phyloP scores from a whole-genome alignment of 1,140 invertebrate genomes.

The Hyles vespertilio region DNA sequence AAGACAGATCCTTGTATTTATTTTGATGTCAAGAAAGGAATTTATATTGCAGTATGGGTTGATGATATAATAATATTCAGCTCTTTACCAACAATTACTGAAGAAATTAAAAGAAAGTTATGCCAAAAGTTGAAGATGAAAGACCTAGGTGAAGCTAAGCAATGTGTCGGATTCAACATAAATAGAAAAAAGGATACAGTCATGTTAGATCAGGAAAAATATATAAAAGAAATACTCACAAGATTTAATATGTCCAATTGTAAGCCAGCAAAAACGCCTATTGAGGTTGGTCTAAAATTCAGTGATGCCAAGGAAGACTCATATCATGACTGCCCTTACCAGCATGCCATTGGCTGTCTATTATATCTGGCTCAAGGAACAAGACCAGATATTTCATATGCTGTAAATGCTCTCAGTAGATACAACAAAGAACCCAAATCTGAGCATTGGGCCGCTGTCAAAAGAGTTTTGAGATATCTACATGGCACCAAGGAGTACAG shows the following conservation, averaged over 20 bases:
- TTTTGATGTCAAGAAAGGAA: constrained; percentile 3
- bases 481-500: constrained; percentile 21
- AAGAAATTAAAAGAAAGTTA: too few species aligned
- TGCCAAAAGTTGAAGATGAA: too few species aligned
- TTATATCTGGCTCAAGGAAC: constrained; percentile 32
- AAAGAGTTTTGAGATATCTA: constrained; percentile 31
- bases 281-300: constrained; percentile 26
- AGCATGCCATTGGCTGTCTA: constrained; percentile 27
- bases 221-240: constrained; percentile 26
- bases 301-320: constrained; percentile 8
- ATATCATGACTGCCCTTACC: constrained; percentile 2
- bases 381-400: constrained; percentile 33
- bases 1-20: constrained; percentile 16
- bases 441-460: constrained; percentile 29
- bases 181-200: constrained; percentile 17
- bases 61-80: constrained; percentile 31
- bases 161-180: constrained; percentile 23
- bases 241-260: constrained; percentile 26
- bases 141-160: too few species aligned
- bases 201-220: constrained; percentile 27
- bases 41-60: constrained; percentile 21
- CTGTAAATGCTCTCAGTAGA: constrained; percentile 28
- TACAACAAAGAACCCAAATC: constrained; percentile 23
- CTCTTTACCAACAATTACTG: constrained; percentile 16
- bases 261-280: constrained; percentile 29